phyloP scores from a whole-genome alignment of 2,113 vertebrate genomes.

The Oenanthe melanoleuca region DNA sequence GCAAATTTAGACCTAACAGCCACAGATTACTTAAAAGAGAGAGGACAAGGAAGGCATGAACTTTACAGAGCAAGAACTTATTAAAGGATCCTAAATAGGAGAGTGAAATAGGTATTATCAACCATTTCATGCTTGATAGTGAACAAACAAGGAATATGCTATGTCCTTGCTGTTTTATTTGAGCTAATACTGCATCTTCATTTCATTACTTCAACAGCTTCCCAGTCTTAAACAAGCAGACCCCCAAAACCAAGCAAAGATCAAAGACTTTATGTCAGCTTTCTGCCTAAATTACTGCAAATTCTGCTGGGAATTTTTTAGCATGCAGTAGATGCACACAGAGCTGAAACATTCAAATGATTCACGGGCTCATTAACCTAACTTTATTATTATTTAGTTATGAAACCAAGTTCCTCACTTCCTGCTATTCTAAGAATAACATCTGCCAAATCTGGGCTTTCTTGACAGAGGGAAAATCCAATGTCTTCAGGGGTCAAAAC shows the following conservation, averaged over 20 bases:
- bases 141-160: not conserved
- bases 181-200: not conserved
- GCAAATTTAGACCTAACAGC: not conserved
- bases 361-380: not conserved
- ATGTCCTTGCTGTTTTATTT: not conserved
- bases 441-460: conserved; percentile 6
- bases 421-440: conserved; percentile 1
- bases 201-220: not conserved
- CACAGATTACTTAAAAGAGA: not conserved
- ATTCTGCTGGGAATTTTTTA: not conserved
- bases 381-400: conserved; percentile 7
- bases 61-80: not conserved
- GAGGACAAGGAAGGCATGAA: not conserved
- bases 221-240: not conserved
- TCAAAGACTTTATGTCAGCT: conserved; percentile 6
- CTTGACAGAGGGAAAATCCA: not conserved
- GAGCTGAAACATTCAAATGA: not conserved
- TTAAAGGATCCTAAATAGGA: not conserved
- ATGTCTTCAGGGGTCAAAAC: not conserved
- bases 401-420: conserved; percentile 35
- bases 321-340: not conserved
- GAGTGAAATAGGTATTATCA: not conserved
- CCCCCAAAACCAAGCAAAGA: not conserved
- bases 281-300: not conserved
- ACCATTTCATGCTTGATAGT: not conserved